Evolutionary conservation across 1,140 invertebrate genomes (phyloP).

Genomic region (Drosophila gunungcola): DNA sequence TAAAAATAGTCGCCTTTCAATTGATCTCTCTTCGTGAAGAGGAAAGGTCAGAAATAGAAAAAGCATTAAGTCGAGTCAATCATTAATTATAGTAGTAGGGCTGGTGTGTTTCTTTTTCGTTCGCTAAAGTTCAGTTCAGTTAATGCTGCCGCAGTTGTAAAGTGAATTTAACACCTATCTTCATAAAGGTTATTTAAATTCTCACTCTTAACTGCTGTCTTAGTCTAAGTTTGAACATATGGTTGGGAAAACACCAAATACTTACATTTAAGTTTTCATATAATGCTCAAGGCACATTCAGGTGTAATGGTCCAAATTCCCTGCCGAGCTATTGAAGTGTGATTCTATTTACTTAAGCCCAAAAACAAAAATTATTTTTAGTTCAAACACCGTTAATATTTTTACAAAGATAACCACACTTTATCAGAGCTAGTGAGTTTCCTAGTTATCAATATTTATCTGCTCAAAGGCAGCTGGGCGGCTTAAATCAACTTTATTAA

Average conservation of each 20-base stretch:
- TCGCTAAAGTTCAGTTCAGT: neutral
- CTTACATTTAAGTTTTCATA: slow-evolving; percentile 17
- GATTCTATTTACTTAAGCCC: too few species aligned
- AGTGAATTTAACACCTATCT: neutral
- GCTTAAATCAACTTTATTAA: neutral
- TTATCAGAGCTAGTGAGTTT: neutral
- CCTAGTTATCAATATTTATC: slow-evolving; percentile 4
- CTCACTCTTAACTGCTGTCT: neutral
- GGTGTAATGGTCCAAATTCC: neutral
- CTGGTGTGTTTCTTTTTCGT: too few species aligned
- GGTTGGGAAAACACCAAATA: slow-evolving; percentile 7
- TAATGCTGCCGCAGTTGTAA: slow-evolving; percentile 1
- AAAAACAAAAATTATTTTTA: neutral
- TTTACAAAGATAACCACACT: neutral
- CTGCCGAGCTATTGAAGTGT: too few species aligned
- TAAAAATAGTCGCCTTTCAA: slow-evolving; percentile 31
- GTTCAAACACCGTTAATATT: slow-evolving; percentile 1
- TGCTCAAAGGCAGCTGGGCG: neutral
- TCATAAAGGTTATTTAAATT: slow-evolving; percentile 4
- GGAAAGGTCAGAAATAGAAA: neutral
- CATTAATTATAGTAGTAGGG: too few species aligned
- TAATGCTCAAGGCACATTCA: neutral
- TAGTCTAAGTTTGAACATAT: neutral
- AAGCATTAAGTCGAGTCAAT: slow-evolving; percentile 14
- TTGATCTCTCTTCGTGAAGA: slow-evolving; percentile 13